A percentile compares a stretch with the other conserved stretches of the same genome.
These are phyloP conservation scores for Tragopan temminckii DNA, from an alignment of 2,797 vertebrate species.

Conservation along the genomic window DNA sequence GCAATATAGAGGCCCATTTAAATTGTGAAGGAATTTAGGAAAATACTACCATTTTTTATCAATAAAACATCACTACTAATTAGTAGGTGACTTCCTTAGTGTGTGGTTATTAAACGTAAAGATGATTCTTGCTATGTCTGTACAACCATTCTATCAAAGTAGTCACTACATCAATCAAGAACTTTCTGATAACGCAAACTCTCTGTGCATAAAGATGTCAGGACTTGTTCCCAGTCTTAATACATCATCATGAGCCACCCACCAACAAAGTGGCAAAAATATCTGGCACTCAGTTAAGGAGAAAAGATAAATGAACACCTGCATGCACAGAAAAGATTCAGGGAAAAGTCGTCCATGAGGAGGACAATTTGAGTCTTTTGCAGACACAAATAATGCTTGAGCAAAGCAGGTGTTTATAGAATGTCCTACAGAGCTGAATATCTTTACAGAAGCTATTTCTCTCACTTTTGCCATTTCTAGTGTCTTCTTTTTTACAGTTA, in stretches of 20 bases:
- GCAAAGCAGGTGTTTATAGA: background rate
- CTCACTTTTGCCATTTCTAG: background rate
- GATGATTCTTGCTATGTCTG: background rate
- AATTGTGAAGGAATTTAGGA: background rate
- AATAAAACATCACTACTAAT: background rate
- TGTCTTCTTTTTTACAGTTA: background rate
- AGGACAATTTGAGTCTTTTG: background rate
- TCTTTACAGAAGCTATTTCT: background rate
- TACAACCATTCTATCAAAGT: background rate
- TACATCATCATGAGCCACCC: background rate
- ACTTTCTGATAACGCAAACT: background rate
- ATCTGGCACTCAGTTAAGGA: background rate
- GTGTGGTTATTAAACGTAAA: background rate
- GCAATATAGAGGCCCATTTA: background rate
- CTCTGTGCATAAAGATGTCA: background rate
- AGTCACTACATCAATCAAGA: background rate
- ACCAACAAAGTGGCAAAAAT: background rate
- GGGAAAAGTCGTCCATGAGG: background rate
- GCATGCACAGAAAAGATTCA: background rate
- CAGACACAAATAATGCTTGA: background rate
- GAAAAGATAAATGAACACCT: background rate
- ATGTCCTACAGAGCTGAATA: background rate
- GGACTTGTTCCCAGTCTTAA: background rate
- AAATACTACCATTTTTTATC: background rate
- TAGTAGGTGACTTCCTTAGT: background rate